These are phyloP conservation scores for Mormyrus hasselquistii DNA, from an alignment of 2,797 vertebrate species.

Conservation along the genomic window DNA sequence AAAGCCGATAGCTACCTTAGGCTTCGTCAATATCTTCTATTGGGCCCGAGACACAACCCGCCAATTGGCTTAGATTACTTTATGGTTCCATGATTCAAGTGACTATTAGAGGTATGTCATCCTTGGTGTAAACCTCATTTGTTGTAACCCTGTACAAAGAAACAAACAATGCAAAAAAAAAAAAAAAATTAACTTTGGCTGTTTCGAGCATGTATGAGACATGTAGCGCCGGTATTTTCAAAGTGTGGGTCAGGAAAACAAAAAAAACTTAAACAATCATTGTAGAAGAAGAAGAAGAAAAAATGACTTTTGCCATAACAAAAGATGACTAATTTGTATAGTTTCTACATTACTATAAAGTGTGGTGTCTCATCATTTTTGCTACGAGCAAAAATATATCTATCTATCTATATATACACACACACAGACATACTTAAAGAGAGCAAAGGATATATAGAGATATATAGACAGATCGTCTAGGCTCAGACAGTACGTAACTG, in stretches of 20 bases:
- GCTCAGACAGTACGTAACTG: not conserved
- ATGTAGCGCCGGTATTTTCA: constrained; percentile 56
- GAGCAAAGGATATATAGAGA: constrained; percentile 47
- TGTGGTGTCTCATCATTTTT: constrained; percentile 82
- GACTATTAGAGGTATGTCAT: constrained; percentile 91
- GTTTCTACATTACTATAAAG: constrained; percentile 82
- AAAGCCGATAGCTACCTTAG: constrained; percentile 72
- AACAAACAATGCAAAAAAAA: constrained; percentile 25
- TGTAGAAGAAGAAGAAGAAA: constrained; percentile 52
- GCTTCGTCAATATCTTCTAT: constrained; percentile 64
- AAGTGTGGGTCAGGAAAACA: constrained; percentile 57
- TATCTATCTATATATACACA: constrained; percentile 25
- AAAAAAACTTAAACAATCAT: constrained; percentile 54
- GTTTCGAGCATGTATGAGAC: constrained; percentile 72
- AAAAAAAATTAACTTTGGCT: constrained; percentile 57
- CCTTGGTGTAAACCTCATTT: constrained; percentile 64
- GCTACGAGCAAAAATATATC: constrained; percentile 67
- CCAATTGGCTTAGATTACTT: constrained; percentile 76
- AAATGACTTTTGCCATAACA: constrained; percentile 79
- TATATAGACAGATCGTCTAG: constrained; percentile 1
- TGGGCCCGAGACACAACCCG: constrained; percentile 59
- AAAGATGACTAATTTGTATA: constrained; percentile 77
- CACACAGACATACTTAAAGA: constrained; percentile 40
- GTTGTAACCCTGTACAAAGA: constrained; percentile 67
- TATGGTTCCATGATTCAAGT: constrained; percentile 88